Evolutionary conservation across 2,888 invertebrate genomes (phyloP).

Genomic region (Rutpela maculata): DNA sequence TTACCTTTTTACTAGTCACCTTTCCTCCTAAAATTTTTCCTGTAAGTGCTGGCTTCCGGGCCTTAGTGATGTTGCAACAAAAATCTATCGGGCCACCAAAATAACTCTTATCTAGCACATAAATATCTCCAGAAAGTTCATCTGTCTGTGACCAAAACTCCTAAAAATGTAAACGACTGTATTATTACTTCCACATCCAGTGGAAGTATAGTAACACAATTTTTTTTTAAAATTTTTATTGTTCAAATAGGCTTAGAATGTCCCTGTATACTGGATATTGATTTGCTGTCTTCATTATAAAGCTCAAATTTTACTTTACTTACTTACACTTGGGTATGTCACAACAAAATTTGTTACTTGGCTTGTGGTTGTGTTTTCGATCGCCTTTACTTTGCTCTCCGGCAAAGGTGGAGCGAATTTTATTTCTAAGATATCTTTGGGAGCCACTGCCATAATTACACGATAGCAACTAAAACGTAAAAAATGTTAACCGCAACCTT

Average conservation of each 20-base stretch:
- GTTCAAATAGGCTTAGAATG: too few relatives aligned
- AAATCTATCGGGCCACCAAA: conserved; percentile 55
- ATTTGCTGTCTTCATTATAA: too few relatives aligned
- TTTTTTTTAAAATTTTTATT: too few relatives aligned
- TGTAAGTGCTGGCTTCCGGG: conserved; percentile 54
- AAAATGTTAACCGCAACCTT: too few relatives aligned
- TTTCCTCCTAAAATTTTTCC: conserved; percentile 55
- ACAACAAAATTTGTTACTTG: conserved; percentile 61
- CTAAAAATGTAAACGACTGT: conserved; percentile 29
- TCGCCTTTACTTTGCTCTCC: conserved; percentile 8
- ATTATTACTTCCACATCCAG: too few relatives aligned
- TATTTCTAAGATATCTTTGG: conserved; percentile 58
- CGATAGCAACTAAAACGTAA: conserved; percentile 55
- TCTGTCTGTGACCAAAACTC: conserved; percentile 63
- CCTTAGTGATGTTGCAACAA: conserved; percentile 57
- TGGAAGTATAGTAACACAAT: too few relatives aligned
- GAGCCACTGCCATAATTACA: conserved; percentile 62
- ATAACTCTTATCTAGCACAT: conserved; percentile 46
- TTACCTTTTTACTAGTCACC: conserved; percentile 19
- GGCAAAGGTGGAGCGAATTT: conserved; percentile 60
- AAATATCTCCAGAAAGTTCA: conserved; percentile 62
- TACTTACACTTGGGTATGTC: conserved; percentile 57
- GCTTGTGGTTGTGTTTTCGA: conserved; percentile 45
- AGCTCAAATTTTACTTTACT: neutral
- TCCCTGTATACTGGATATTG: too few relatives aligned